Conservation (phyloP, 35 echinoderm and acorn worm genomes). For the Holothuria glaberrima region DNA sequence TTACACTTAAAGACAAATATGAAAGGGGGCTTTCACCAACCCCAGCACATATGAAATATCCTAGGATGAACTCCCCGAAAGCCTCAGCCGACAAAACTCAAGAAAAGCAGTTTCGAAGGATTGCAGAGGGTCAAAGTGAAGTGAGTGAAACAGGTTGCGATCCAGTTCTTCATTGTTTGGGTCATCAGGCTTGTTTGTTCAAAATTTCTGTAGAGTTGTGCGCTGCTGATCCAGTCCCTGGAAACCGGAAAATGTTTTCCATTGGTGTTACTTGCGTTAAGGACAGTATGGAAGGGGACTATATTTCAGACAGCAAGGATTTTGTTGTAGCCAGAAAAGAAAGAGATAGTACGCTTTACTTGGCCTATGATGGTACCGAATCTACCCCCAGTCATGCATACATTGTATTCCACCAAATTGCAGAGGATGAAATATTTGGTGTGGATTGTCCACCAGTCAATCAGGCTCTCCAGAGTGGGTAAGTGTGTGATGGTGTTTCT, state of each 20-base stretch:
- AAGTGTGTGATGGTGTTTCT: conserved; percentile 51
- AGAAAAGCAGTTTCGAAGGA: conserved; percentile 47
- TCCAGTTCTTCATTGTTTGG: conserved; percentile 87
- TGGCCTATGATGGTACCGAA: conserved; percentile 63
- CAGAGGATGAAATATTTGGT: conserved; percentile 92
- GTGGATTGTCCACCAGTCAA: conserved; percentile 70
- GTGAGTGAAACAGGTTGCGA: conserved; percentile 91
- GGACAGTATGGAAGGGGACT: conserved; percentile 74
- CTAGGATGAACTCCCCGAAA: conserved; percentile 41
- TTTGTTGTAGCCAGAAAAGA: conserved; percentile 66
- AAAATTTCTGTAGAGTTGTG: conserved; percentile 95
- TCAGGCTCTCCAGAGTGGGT: conserved; percentile 81
- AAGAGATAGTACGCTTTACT: conserved; percentile 70
- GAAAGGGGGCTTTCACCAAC: conserved; percentile 64
- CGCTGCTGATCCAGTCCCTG: conserved; percentile 83
- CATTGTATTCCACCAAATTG: conserved; percentile 55
- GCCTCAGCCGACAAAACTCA: conserved; percentile 25
- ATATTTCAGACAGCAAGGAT: conserved; percentile 51
- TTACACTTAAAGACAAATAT: conserved; percentile 78
- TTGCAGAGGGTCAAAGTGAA: conserved; percentile 50
- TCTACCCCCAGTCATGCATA: conserved; percentile 58
- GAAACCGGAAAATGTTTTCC: conserved; percentile 89
- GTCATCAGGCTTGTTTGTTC: conserved; percentile 96
- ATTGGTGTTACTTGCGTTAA: conserved; percentile 82
- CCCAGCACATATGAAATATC: not conserved